phyloP scores from a whole-genome alignment of 2,888 invertebrate species.

The Diarsia dahlii region DNA sequence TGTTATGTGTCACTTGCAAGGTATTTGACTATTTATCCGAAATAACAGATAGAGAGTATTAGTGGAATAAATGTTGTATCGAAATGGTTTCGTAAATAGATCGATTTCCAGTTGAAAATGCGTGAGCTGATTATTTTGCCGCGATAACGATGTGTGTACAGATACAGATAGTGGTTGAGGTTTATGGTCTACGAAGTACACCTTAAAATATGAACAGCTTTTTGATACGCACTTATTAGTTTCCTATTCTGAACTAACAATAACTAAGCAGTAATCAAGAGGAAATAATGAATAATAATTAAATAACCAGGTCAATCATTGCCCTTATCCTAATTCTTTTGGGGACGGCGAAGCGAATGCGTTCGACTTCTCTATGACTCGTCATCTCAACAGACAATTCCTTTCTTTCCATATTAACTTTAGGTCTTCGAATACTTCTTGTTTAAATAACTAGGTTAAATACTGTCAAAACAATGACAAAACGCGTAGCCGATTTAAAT shows the following conservation, averaged over 20 bases:
- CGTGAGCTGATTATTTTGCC: neutral
- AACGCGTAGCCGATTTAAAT: neutral
- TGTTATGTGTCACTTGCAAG: constrained; percentile 5
- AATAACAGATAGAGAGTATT: neutral
- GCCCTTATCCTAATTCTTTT: too few relatives aligned
- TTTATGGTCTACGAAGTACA: neutral
- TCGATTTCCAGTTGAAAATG: neutral
- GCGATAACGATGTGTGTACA: neutral
- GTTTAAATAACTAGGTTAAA: neutral
- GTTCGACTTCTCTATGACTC: too few relatives aligned
- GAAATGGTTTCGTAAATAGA: neutral
- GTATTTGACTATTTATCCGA: constrained; percentile 10
- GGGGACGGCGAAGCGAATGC: too few relatives aligned
- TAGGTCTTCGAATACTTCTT: too few relatives aligned
- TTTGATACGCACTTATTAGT: neutral
- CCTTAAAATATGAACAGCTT: neutral
- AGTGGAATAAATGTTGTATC: neutral
- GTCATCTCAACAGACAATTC: too few relatives aligned
- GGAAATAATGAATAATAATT: too few relatives aligned
- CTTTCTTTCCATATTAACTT: too few relatives aligned
- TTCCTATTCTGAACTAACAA: neutral
- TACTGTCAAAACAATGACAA: constrained; percentile 2
- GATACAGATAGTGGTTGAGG: neutral
- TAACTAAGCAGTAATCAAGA: neutral
- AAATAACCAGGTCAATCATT: too few relatives aligned